Evolutionary conservation across 2,797 vertebrate genomes (phyloP).

Genomic region (Hephaestus fuliginosus): DNA sequence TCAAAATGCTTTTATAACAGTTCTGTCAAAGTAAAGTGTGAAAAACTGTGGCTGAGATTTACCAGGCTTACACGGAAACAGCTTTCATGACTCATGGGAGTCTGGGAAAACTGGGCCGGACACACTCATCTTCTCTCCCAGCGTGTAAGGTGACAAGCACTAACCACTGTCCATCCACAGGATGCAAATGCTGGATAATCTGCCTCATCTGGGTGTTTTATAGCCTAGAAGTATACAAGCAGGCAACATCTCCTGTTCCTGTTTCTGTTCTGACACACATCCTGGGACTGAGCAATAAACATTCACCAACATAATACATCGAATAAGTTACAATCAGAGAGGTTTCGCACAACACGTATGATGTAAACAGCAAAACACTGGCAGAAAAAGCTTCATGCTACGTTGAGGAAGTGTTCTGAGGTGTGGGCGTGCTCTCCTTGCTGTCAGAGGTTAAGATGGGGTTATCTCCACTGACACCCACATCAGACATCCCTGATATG

Average conservation of each 20-base stretch:
- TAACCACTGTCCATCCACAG: conserved; percentile 23
- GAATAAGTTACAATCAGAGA: conserved; percentile 17
- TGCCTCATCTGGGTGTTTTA: conserved; percentile 11
- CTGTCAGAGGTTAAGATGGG: conserved; percentile 37
- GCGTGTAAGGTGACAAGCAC: neutral
- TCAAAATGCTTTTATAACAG: neutral
- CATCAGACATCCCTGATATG: conserved; percentile 42
- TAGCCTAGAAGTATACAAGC: conserved; percentile 32
- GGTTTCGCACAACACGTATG: conserved; percentile 19
- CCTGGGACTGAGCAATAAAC: conserved; percentile 29
- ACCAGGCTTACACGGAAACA: conserved; percentile 16
- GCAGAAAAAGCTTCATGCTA: conserved; percentile 11
- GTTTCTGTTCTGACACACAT: conserved; percentile 33
- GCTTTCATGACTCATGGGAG: conserved; percentile 35
- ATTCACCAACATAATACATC: neutral
- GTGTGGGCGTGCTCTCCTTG: conserved; percentile 58
- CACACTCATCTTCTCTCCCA: conserved; percentile 14
- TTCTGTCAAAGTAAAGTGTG: conserved; percentile 13
- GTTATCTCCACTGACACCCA: conserved; percentile 69
- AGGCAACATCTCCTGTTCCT: conserved; percentile 35
- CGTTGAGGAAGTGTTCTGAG: conserved; percentile 25
- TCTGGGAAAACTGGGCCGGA: conserved; percentile 12
- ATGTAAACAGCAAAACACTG: conserved; percentile 3
- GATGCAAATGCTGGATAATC: conserved; percentile 13
- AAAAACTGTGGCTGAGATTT: conserved; percentile 23